Percentiles rank a stretch among this genome's conserved stretches.
Evolutionary conservation across 2,113 vertebrate species (phyloP).

Genomic region (Indri indri): DNA sequence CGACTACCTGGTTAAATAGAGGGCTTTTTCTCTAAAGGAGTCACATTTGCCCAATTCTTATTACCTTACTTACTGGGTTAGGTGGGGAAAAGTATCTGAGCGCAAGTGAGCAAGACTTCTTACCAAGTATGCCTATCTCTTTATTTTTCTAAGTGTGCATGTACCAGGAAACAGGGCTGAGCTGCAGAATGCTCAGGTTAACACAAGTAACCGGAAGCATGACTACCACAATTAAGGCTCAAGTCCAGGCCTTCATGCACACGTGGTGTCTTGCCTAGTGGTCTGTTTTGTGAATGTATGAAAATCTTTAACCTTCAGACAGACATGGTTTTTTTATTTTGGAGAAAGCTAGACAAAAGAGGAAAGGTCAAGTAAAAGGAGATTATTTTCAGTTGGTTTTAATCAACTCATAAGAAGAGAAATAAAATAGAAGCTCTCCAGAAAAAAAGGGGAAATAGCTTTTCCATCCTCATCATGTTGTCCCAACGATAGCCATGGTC

Average conservation of each 20-base stretch:
- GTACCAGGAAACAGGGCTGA: neutral
- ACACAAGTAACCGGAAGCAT: rapidly evolving
- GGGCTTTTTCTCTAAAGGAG: neutral
- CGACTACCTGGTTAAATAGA: neutral
- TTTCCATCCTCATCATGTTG: neutral
- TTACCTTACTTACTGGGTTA: neutral
- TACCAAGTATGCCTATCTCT: neutral
- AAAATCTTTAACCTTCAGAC: neutral
- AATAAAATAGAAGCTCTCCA: neutral
- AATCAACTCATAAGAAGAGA: neutral
- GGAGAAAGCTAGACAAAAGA: neutral
- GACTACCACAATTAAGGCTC: rapidly evolving
- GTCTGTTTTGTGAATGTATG: neutral
- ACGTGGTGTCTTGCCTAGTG: neutral
- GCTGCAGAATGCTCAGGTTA: neutral
- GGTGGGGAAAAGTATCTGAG: neutral
- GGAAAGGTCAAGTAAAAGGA: neutral
- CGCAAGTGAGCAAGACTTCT: neutral
- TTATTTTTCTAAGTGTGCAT: neutral
- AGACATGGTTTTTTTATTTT: too few species aligned
- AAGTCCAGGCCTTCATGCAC: neutral
- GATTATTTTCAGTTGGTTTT: neutral
- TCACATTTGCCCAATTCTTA: neutral
- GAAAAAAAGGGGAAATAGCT: neutral
- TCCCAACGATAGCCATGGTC: rapidly evolving